Evolutionary conservation across 2,888 invertebrate genomes (phyloP).

Genomic region (Drosophila anomalata): DNA sequence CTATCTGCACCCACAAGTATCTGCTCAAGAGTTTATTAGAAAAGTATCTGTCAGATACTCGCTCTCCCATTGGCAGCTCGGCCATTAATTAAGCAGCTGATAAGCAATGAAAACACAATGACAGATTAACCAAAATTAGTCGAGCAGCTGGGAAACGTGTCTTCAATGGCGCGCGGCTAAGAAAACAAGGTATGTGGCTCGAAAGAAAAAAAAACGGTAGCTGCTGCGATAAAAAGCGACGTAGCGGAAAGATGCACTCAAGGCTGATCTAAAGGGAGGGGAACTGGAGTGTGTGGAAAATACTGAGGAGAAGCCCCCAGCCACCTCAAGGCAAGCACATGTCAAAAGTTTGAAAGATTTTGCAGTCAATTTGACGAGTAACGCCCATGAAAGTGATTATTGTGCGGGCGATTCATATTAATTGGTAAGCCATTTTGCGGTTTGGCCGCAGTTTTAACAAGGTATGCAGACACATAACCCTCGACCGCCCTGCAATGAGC

Average conservation of each 20-base stretch:
- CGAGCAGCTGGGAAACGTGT: constrained; percentile 53
- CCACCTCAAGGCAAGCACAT: constrained; percentile 38
- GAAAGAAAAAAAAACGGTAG: constrained; percentile 9
- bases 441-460: constrained; percentile 48
- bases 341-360: constrained; percentile 57
- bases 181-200: constrained; percentile 28
- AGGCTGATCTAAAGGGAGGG: constrained; percentile 15
- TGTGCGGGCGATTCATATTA: constrained; percentile 61
- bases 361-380: constrained; percentile 70
- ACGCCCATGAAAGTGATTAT: constrained; percentile 65
- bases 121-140: constrained; percentile 44
- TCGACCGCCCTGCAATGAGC: constrained; percentile 68
- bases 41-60: constrained; percentile 50
- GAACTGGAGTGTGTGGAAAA: not conserved
- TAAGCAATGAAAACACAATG: constrained; percentile 47
- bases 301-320: not conserved
- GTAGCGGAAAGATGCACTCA: constrained; percentile 45
- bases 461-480: constrained; percentile 40
- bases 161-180: constrained; percentile 68
- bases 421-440: constrained; percentile 55
- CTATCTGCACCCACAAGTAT: constrained; percentile 32
- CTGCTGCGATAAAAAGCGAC: constrained; percentile 16
- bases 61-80: constrained; percentile 10
- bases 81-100: constrained; percentile 52
- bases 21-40: constrained; percentile 35